Evolutionary conservation across 2,113 vertebrate species (phyloP), one percentile per base, ranked within the genome.

Genomic region (Odobenus rosmarus): DNA sequence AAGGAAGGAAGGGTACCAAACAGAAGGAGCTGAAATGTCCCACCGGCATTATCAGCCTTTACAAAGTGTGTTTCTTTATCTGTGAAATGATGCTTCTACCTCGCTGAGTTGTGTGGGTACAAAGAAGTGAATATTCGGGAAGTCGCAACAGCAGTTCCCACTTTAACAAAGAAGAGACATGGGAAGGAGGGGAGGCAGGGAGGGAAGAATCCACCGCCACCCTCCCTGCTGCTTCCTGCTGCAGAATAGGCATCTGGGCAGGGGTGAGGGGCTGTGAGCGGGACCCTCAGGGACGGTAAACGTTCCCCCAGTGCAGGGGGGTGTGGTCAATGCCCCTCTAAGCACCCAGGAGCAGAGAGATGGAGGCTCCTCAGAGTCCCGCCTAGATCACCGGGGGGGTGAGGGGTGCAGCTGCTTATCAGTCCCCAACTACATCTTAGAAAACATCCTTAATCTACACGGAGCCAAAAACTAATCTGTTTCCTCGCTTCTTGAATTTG

Each of bases 161-260:
- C 2, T 0, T 3, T 14, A 33, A 5, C 2, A 28, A 19, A 55
- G 33, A 33, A 76, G 57, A 62, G 9, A 26, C 8, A 1, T 1
- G 3, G 67, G 59, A 36, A 71, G 23, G n/a, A 15, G n/a, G 7
- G 11, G 15, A 12, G 4, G 6, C 8, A 79, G 19, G 49, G 31
- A 62, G 24, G 21, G 18, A 64, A 10, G 46, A 24, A 39, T 15
- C 36, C 36, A 28, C 1, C 8, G 5, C 59, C 15, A 14, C 13
- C 42, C 5, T 55, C 16, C 36, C 28, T 8, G 5, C n/a, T n/a
- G 3, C 11, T 10, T 36, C 23, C 53, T 12, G 9, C 36, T 51
- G 39, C 3, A 36, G 39, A 46, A 36, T 6, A 46, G 9, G 51
- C 14, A 2, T 18, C 15, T 24, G 8, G 13, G 39, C 5, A 46